Conservation (phyloP, 2,797 vertebrate genomes). For the Sebastes jordani region DNA sequence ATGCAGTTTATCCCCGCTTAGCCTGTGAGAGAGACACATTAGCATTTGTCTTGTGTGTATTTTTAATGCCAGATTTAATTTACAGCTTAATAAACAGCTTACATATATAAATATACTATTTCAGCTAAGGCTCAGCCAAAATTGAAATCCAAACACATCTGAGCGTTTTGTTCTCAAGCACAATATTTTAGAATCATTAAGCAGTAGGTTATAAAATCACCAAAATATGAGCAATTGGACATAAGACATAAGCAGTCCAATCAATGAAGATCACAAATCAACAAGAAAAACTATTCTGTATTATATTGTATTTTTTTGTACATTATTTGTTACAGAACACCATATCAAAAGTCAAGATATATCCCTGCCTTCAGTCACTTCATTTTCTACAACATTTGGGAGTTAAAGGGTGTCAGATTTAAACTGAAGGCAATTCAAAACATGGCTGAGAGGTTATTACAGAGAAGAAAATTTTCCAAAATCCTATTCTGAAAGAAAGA, state of each 20-base stretch:
- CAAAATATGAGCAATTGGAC: background rate
- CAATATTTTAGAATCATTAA: background rate
- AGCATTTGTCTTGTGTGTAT: background rate
- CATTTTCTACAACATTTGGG: background rate
- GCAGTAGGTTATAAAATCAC: background rate
- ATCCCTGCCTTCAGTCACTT: background rate
- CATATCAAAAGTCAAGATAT: background rate
- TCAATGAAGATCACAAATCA: background rate
- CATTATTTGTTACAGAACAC: background rate
- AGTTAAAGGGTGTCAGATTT: background rate
- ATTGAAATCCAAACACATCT: background rate
- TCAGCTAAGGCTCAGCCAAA: background rate
- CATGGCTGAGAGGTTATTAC: background rate
- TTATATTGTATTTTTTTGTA: background rate
- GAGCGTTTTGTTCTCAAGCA: background rate
- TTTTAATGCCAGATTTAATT: background rate
- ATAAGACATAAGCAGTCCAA: background rate
- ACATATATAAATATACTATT: background rate
- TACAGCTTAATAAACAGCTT: background rate
- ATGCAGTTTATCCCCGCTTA: background rate
- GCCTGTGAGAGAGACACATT: background rate
- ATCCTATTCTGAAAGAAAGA: background rate
- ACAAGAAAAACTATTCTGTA: background rate
- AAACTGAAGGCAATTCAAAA: background rate
- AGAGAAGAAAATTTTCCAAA: background rate